Evolutionary conservation across 2,113 vertebrate genomes (phyloP), one percentile per base, ranked within the genome.

Genomic region (Oostethus manadensis): DNA sequence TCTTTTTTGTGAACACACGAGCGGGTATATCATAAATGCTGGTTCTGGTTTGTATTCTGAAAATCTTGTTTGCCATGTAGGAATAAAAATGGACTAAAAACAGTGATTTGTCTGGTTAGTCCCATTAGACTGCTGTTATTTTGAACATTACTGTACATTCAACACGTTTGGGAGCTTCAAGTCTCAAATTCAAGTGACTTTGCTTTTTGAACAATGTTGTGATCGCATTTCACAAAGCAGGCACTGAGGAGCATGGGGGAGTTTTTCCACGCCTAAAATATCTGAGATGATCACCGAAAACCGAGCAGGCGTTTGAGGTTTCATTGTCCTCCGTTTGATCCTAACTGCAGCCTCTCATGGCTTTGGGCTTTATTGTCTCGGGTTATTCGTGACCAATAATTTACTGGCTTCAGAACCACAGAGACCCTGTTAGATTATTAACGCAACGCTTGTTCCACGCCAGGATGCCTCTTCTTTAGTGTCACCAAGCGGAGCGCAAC

Each of bases 241-340:
- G 68, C 73, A 61, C 66, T 38, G 0, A 68, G 72, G 61, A 22
- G 55, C 75, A 63, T 70, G 38, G 0, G 70, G 71, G 66, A 21
- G 57, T 47, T 66, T 70, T 57, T 55, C n/a, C 55, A 61, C 51
- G 29, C 10, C 42, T n/a, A 29, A 63, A 62, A 74, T 72, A 66
- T 74, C 49, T 74, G 51, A 75, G 54, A 65, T 54, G 13, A 47
- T 66, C 35, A 0, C 13, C 59, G 33, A 55, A 77, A 70, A 60
- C 51, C 42, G 53, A 82, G 63, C 40, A 40, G 49, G 51, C 43
- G 62, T 68, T 58, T 84, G 54, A 69, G 51, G 61, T 82, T 74
- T 51, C 57, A 62, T 23, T 17, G 58, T 56, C 46, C 64, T 20
- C 4, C 10, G 0, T 21, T 55, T 54, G 17, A n/a, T 21, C 33